phyloP scores from a whole-genome alignment of 2,113 vertebrate genomes.

The cattle (Bos taurus) region DNA sequence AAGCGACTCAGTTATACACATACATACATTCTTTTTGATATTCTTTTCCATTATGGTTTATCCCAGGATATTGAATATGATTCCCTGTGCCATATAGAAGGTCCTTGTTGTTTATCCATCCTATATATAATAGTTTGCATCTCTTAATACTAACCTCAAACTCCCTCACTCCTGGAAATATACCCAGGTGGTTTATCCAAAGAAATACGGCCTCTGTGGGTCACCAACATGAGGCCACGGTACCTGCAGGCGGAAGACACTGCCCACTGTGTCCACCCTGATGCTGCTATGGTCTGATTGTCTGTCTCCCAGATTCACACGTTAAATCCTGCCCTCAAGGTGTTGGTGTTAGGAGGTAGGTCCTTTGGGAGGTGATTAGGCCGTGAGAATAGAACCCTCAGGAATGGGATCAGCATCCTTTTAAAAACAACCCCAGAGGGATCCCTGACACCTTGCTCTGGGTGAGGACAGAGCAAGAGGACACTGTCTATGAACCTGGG shows the following conservation, averaged over 20 bases:
- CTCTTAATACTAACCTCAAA: not conserved
- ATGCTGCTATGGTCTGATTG: not conserved
- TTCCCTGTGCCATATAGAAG: not conserved
- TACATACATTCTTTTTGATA: not conserved
- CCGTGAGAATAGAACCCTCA: not conserved
- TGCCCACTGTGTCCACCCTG: not conserved
- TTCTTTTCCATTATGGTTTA: not conserved
- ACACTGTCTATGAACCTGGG: not conserved
- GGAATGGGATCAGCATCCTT: not conserved
- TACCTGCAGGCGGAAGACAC: rapidly evolving
- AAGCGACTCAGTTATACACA: not conserved
- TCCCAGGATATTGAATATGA: not conserved
- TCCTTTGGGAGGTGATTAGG: not conserved
- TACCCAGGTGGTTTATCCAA: not conserved
- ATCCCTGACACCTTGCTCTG: not conserved
- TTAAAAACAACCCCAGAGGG: not conserved
- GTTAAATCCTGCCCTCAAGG: not conserved
- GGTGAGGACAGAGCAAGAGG: not conserved
- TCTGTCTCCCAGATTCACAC: not conserved
- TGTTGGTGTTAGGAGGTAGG: not conserved
- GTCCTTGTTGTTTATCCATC: not conserved
- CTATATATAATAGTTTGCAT: not conserved
- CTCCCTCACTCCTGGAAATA: not conserved
- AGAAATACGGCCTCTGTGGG: not conserved
- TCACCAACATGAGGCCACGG: rapidly evolving